A percentile compares a stretch with the other conserved stretches of the same genome.
phyloP scores from a whole-genome alignment of 2,113 vertebrate species.

The Puffinus mauretanicus region DNA sequence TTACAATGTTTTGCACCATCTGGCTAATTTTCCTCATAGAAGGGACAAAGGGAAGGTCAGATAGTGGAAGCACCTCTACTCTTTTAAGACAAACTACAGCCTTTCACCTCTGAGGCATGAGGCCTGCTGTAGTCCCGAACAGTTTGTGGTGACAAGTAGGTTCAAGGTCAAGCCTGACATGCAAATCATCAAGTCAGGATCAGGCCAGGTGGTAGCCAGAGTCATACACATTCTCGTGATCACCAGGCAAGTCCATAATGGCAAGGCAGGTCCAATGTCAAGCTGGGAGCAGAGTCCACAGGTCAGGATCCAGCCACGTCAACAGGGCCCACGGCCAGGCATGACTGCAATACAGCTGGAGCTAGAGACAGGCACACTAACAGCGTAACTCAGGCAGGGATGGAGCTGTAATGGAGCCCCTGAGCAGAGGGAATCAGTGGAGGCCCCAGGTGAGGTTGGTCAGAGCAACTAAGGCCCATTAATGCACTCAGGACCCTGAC shows the following conservation, averaged over 20 bases:
- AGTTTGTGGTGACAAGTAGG: not conserved
- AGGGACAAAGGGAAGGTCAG: not conserved
- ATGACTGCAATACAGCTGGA: not conserved
- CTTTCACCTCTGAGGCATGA: not conserved
- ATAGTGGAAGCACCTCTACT: not conserved
- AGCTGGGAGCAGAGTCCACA: not conserved
- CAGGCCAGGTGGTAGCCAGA: not conserved
- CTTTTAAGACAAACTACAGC: not conserved
- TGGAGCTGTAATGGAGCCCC: not conserved
- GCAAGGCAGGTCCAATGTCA: not conserved
- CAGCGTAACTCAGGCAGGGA: not conserved
- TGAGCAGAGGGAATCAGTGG: not conserved
- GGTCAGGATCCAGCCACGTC: not conserved
- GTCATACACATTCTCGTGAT: not conserved
- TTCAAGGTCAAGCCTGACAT: not conserved
- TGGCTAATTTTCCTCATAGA: not conserved
- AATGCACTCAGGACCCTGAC: not conserved
- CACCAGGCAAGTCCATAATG: not conserved
- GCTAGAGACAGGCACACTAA: not conserved
- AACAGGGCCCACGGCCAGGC: not conserved
- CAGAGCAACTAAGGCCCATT: not conserved
- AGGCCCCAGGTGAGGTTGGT: not conserved
- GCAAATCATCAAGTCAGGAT: not conserved
- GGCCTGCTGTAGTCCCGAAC: not conserved
- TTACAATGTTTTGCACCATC: not conserved